Evolutionary conservation across 2,113 vertebrate genomes (phyloP).

Genomic region (Turdus rufiventris): DNA sequence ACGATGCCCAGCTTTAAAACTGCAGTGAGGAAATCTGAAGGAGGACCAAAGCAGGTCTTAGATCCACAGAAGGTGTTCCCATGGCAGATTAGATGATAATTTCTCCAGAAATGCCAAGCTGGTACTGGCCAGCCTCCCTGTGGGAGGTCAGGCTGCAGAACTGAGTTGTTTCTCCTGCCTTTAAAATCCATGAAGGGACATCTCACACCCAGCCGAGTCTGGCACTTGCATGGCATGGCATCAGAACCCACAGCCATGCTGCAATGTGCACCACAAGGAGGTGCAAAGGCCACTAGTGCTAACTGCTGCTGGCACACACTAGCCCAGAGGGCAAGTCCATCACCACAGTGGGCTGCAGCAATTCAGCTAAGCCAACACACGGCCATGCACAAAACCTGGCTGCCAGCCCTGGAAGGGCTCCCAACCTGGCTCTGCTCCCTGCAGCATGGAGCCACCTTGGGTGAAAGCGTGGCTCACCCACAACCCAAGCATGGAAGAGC

Average conservation of each 20-base stretch:
- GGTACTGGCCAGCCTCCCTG: rapidly evolving
- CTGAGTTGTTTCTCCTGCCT: rapidly evolving
- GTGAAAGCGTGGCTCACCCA: not conserved
- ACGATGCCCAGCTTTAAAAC: not conserved
- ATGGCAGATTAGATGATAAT: not conserved
- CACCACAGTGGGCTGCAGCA: not conserved
- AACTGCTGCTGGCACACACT: not conserved
- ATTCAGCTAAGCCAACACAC: not conserved
- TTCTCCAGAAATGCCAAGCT: not conserved
- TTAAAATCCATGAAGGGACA: not conserved
- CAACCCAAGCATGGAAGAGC: not conserved
- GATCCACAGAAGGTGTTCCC: not conserved
- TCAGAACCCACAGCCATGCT: rapidly evolving
- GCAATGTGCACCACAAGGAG: not conserved
- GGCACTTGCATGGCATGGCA: not conserved
- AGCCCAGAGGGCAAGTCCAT: not conserved
- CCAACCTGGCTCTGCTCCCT: not conserved
- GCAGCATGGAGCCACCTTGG: not conserved
- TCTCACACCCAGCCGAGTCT: rapidly evolving
- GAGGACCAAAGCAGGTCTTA: not conserved
- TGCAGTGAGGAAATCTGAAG: not conserved
- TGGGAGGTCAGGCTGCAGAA: not conserved
- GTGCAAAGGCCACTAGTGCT: not conserved
- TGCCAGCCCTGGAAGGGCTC: not conserved
- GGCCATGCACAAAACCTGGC: not conserved